Percentiles rank a stretch among this genome's conserved stretches.
Conservation (phyloP, 2,888 invertebrate species). For the Plagodis pulveraria region DNA sequence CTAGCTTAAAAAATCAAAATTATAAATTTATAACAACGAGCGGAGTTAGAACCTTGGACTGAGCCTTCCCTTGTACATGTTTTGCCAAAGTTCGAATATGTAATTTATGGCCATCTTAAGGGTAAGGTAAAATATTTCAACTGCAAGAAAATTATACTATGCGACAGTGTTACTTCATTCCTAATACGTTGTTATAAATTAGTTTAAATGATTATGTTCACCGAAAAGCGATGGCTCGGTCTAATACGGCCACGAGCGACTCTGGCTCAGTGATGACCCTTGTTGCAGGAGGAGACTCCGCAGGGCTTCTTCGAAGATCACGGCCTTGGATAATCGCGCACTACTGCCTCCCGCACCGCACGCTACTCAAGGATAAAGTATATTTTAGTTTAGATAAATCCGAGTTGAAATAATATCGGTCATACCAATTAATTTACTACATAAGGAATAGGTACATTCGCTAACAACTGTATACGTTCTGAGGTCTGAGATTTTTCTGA, state of each 20-base stretch:
- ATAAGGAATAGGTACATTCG: too few relatives aligned
- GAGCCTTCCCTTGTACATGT: too few relatives aligned
- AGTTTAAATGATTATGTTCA: constrained; percentile 23
- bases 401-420: not conserved
- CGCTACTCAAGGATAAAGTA: constrained; percentile 4
- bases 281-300: constrained; percentile 99
- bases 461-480: not conserved
- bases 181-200: not conserved
- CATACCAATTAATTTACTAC: not conserved
- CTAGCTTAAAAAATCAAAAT: too few relatives aligned
- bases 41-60: too few relatives aligned
- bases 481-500: not conserved
- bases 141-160: too few relatives aligned
- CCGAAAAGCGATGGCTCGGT: constrained; percentile 77
- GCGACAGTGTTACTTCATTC: too few relatives aligned
- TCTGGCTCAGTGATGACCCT: constrained; percentile 83
- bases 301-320: constrained; percentile 99
- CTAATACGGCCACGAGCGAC: constrained; percentile 81
- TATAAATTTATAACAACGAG: too few relatives aligned
- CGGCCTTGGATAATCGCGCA: constrained; percentile 92
- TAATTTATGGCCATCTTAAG: too few relatives aligned
- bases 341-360: constrained; percentile 3
- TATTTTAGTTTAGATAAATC: constrained; percentile 18
- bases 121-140: too few relatives aligned
- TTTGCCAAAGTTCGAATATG: too few relatives aligned